A percentile compares a stretch with the other conserved stretches of the same genome.
Evolutionary conservation across 1,140 invertebrate genomes (phyloP).

Genomic region (Trachelipus rathkii): DNA sequence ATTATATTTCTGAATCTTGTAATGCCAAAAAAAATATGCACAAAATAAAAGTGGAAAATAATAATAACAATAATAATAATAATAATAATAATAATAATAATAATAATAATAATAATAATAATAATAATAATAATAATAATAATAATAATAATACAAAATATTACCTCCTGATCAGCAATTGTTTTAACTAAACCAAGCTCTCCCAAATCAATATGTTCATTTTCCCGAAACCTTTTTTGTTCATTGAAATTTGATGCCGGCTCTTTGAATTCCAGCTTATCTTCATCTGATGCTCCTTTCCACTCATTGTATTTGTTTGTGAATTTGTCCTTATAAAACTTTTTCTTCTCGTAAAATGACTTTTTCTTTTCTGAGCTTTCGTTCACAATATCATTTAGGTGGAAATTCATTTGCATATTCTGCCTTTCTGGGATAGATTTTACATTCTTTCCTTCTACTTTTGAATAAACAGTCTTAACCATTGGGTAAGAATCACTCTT

Average conservation of each 20-base stretch:
- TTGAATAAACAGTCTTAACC: too few species aligned
- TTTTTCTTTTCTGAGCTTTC: neutral
- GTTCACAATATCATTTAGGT: neutral
- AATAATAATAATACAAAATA: neutral
- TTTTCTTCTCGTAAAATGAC: neutral
- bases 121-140: too few species aligned
- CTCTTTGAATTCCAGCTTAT: neutral
- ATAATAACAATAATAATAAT: too few species aligned
- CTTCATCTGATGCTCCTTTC: neutral
- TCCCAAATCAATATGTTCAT: neutral
- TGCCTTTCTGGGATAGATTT: too few species aligned
- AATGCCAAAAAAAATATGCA: too few species aligned
- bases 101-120: too few species aligned
- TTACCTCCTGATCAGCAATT: constrained; percentile 1
- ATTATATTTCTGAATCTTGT: too few species aligned
- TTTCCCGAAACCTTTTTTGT: neutral
- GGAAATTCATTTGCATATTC: too few species aligned
- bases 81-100: too few species aligned
- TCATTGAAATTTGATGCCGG: neutral
- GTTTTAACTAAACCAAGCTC: neutral
- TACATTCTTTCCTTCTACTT: too few species aligned
- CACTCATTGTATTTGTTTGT: neutral
- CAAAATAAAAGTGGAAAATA: too few species aligned
- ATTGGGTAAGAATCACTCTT: too few species aligned
- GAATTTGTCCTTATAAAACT: neutral